Evolutionary conservation across 2,888 invertebrate genomes (phyloP).

Genomic region (Clanis bilineata): DNA sequence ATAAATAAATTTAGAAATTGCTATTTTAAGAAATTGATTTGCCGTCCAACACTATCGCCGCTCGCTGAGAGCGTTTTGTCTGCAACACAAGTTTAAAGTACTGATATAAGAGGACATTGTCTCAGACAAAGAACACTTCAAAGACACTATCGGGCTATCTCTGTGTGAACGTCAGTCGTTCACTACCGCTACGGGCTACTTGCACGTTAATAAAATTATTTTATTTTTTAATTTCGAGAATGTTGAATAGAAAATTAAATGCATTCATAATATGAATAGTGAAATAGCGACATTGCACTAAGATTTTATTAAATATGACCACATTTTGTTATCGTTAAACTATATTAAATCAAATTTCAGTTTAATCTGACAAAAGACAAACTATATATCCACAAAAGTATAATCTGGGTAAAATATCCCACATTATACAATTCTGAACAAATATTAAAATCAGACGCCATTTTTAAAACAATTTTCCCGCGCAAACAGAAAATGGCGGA

Average conservation of each 20-base stretch:
- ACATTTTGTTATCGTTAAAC: too few relatives aligned
- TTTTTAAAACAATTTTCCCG: slow-evolving; percentile 17
- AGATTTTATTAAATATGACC: too few relatives aligned
- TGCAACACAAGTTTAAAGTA: slow-evolving; percentile 8
- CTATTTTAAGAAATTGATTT: too few relatives aligned
- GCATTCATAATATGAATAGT: too few relatives aligned
- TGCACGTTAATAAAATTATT: neutral
- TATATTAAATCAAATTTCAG: too few relatives aligned
- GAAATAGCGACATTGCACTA: too few relatives aligned
- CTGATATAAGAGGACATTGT: neutral
- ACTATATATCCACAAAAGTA: neutral
- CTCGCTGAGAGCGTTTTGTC: neutral
- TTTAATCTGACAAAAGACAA: neutral
- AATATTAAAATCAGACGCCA: neutral
- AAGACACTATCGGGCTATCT: neutral
- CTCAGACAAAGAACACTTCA: neutral
- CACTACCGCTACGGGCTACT: neutral
- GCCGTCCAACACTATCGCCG: neutral
- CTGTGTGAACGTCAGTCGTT: neutral
- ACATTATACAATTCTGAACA: neutral
- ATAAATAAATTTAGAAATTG: too few relatives aligned
- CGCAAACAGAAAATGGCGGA: slow-evolving; percentile 35
- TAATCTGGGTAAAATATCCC: neutral
- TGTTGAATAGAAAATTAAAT: too few relatives aligned
- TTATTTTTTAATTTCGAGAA: too few relatives aligned